Conservation (phyloP, 1,140 invertebrate genomes). For the Halictus rubicundus region DNA sequence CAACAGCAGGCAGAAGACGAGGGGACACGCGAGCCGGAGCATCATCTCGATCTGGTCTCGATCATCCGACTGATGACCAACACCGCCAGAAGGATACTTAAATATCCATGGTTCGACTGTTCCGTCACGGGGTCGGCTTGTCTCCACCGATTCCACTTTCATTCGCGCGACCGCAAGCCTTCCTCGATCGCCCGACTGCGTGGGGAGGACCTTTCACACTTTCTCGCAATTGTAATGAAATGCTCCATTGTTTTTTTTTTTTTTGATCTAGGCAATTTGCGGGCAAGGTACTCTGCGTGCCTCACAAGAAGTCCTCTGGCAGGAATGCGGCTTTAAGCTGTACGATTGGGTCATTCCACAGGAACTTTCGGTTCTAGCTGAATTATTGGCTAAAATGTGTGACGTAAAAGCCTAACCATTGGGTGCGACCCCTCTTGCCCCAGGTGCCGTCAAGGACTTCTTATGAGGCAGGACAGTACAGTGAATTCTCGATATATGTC, state of each 20-base stretch:
- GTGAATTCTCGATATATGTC: no score
- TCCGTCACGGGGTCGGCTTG: constrained; percentile 40
- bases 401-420: no score
- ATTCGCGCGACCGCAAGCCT: constrained; percentile 50
- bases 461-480: no score
- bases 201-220: constrained; percentile 45
- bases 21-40: constrained; percentile 24
- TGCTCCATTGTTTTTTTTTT: constrained; percentile 4
- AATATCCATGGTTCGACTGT: constrained; percentile 54
- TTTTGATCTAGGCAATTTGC: constrained; percentile 3
- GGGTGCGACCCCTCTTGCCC: no score
- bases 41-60: constrained; percentile 52
- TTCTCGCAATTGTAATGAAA: constrained; percentile 46
- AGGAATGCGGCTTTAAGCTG: no score
- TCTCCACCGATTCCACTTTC: constrained; percentile 56
- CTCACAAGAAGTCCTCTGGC: no score
- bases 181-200: constrained; percentile 6
- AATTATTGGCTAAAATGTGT: no score
- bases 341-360: no score
- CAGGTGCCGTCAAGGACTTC: no score
- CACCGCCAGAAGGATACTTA: constrained; percentile 51
- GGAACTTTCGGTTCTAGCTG: no score
- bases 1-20: constrained; percentile 11
- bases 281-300: no score
- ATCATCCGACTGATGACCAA: constrained; percentile 51